Evolutionary conservation across 2,888 invertebrate species (phyloP), one percentile per base, ranked within the genome.

Genomic region (Meteorus colon): DNA sequence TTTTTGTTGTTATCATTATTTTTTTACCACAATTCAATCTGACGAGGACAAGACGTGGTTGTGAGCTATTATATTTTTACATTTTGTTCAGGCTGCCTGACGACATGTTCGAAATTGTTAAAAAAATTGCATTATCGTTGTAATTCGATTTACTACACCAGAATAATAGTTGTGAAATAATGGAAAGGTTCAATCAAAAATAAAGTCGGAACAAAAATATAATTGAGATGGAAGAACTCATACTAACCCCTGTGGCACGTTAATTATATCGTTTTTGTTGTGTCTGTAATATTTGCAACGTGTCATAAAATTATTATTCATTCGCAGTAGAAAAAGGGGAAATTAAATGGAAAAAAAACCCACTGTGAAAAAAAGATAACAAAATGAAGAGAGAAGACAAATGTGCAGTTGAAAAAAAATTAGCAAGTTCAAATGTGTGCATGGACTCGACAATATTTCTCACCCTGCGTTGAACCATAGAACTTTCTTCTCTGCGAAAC

Each of bases 31-130:
- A 70, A 34, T 51, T 59, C 62, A 37, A 73, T 45, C 48, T 55
- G 60, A 48, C 74, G 60, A 1, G n/a, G 10, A 60, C 45, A 65
- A 62, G 75, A 55, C 77, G 77, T 76, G 78, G 81, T 81, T 71
- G 78, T 80, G 75, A 78, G 76, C 79, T 77, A 79, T 82, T 80
- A 80, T 78, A 69, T 72, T 73, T 77, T 77, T 78, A 79, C 63
- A 37, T 31, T n/a, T n/a, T 65, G 19, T 65, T 10, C 19, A 0
- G 16, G 31, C 31, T 75, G 80, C 78, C 78, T 77, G 27, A 41
- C 75, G 76, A 74, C 73, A 77, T 81, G 79, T 19, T 8, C 77
- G 74, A 76, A 79, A 81, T 77, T 80, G 79, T 78, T 81, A 79
- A 81, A 81, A 81, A 80, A 81, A 76, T 80, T 19, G 78, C 76